These are phyloP conservation scores for Saxidomus purpurata DNA, from an alignment of 1,140 invertebrate species.

Conservation along the genomic window DNA sequence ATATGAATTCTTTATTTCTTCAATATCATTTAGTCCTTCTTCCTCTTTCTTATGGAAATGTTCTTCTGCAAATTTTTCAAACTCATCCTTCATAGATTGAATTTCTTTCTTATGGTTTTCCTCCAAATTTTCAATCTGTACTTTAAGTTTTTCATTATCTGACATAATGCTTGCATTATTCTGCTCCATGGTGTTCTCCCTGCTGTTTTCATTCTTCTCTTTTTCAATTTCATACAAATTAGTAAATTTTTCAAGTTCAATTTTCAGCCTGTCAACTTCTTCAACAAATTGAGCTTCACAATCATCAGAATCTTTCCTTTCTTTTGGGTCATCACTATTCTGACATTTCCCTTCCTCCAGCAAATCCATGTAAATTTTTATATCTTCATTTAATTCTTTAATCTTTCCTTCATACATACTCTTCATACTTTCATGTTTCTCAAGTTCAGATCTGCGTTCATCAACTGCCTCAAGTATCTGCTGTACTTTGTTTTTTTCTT, in stretches of 20 bases:
- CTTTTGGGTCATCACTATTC: not conserved
- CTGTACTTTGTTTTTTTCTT: conserved; percentile 11
- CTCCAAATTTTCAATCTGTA: not conserved
- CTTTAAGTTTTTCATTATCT: not conserved
- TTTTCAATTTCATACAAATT: conserved; percentile 1
- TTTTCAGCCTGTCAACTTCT: conserved; percentile 22
- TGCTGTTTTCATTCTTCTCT: not conserved
- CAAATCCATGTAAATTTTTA: conserved; percentile 27
- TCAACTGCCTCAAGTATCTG: not conserved
- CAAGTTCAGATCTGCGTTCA: conserved; percentile 16
- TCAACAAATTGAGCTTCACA: not conserved
- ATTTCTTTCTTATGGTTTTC: not conserved
- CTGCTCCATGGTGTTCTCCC: not conserved
- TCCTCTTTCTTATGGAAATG: not conserved
- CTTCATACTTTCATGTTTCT: conserved; percentile 41
- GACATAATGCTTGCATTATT: not conserved
- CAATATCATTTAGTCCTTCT: conserved; percentile 10
- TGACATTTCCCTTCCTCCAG: conserved; percentile 22
- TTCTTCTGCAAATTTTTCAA: conserved; percentile 32
- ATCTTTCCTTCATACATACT: conserved; percentile 17
- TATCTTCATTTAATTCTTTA: conserved; percentile 27
- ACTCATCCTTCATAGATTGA: conserved; percentile 21
- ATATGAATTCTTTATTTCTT: conserved; percentile 42
- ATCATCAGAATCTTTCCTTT: not conserved
- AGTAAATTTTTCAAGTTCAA: conserved; percentile 8